Percentiles rank a stretch among this genome's conserved stretches.
Conservation (phyloP, 1,140 invertebrate species). For the Semibalanus balanoides region DNA sequence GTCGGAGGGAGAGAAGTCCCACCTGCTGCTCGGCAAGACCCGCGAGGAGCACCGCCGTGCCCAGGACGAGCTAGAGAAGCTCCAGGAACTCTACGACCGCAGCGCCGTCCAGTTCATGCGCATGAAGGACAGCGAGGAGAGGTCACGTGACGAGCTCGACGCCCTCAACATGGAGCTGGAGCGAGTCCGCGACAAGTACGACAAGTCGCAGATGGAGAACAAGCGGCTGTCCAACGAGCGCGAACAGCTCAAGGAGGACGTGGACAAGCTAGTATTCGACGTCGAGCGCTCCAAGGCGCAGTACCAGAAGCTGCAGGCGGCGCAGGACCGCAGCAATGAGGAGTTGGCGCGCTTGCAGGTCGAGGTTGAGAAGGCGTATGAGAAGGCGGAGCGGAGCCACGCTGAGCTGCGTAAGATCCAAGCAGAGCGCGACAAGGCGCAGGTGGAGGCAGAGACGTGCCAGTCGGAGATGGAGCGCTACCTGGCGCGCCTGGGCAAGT, state of each 20-base stretch:
- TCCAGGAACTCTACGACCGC: constrained; percentile 76
- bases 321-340: constrained; percentile 74
- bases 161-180: constrained; percentile 58
- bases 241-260: constrained; percentile 66
- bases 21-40: constrained; percentile 55
- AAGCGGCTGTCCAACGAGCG: constrained; percentile 64
- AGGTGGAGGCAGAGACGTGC: constrained; percentile 47
- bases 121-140: constrained; percentile 78
- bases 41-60: constrained; percentile 71
- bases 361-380: constrained; percentile 78
- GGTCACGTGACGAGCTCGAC: constrained; percentile 74
- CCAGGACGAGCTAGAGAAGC: constrained; percentile 62
- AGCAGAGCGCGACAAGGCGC: constrained; percentile 51
- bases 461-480: constrained; percentile 57
- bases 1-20: constrained; percentile 70
- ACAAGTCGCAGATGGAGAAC: constrained; percentile 71
- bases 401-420: constrained; percentile 65
- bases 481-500: constrained; percentile 56
- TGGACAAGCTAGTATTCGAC: constrained; percentile 71
- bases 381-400: constrained; percentile 72
- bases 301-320: constrained; percentile 60
- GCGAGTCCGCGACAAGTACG: constrained; percentile 75
- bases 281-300: constrained; percentile 66
- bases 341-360: constrained; percentile 68
- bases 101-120: constrained; percentile 63